Conservation (phyloP, 2,888 invertebrate species). For the Dasysyrphus albostriatus region DNA sequence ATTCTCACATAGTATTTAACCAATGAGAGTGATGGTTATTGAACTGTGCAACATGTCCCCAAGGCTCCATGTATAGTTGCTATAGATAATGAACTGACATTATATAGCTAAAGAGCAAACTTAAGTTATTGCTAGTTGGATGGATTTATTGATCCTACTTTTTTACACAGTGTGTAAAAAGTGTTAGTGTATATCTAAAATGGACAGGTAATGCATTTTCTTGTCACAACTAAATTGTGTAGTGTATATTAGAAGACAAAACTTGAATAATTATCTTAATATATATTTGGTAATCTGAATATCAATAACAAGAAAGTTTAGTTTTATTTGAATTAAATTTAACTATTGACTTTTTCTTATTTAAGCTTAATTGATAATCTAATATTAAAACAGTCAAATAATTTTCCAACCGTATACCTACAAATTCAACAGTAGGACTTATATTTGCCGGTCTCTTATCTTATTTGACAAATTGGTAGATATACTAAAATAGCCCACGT, state of each 20-base stretch:
- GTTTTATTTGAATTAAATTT: too few species aligned
- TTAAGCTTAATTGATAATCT: too few species aligned
- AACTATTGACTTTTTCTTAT: too few species aligned
- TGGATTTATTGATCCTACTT: constrained; percentile 18
- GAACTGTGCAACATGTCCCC: constrained; percentile 22
- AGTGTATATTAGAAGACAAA: not conserved
- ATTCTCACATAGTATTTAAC: constrained; percentile 22
- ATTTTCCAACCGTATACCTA: too few species aligned
- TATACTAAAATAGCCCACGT: too few species aligned
- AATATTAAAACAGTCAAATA: too few species aligned
- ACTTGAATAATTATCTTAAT: not conserved
- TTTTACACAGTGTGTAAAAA: not conserved
- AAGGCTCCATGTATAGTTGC: constrained; percentile 8
- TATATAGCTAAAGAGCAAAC: constrained; percentile 21
- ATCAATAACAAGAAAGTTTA: too few species aligned
- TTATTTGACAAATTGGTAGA: too few species aligned
- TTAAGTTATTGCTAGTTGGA: not conserved
- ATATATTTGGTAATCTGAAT: too few species aligned
- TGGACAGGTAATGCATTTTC: not conserved
- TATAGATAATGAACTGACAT: not conserved
- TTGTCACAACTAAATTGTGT: not conserved
- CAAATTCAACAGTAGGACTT: too few species aligned
- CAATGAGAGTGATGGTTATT: constrained; percentile 19
- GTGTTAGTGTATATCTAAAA: not conserved
- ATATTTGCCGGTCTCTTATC: too few species aligned